phyloP scores from a whole-genome alignment of 2,797 vertebrate genomes.

The Tympanoctomys barrerae region DNA sequence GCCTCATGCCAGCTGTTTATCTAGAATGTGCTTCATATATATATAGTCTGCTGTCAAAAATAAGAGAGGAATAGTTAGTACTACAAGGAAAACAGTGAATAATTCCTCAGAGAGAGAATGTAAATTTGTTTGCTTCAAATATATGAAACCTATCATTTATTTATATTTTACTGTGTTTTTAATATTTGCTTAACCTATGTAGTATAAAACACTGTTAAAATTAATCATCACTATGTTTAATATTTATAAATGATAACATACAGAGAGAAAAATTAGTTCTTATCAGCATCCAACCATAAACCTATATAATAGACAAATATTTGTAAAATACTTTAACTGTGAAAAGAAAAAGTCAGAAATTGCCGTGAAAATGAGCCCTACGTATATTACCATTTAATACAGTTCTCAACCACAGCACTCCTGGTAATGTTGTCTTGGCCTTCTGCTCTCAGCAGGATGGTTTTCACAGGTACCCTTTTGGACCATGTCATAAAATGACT shows the following conservation, averaged over 20 bases:
- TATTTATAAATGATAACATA: not conserved
- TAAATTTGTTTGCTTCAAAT: not conserved
- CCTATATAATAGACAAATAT: not conserved
- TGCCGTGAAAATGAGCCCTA: not conserved
- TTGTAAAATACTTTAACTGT: conserved; percentile 30
- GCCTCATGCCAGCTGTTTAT: not conserved
- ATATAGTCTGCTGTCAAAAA: not conserved
- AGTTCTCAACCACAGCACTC: not conserved
- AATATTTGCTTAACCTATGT: conserved; percentile 14
- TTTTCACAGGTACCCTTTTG: conserved; percentile 41
- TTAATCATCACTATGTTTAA: not conserved
- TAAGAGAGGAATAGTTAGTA: not conserved
- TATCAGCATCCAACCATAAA: not conserved
- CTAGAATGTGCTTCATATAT: not conserved
- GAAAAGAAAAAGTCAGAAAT: not conserved
- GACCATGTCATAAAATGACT: conserved; percentile 59
- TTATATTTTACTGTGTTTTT: conserved; percentile 9
- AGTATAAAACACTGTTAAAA: conserved; percentile 41
- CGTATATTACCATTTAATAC: not conserved
- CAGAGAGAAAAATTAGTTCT: not conserved
- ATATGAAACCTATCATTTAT: not conserved
- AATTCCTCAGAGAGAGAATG: not conserved
- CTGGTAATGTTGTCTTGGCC: conserved; percentile 41
- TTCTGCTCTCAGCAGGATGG: not conserved
- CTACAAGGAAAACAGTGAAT: not conserved